Evolutionary conservation across 2,888 invertebrate genomes (phyloP), one percentile per base, ranked within the genome.

Genomic region (Caenorhabditis afra): DNA sequence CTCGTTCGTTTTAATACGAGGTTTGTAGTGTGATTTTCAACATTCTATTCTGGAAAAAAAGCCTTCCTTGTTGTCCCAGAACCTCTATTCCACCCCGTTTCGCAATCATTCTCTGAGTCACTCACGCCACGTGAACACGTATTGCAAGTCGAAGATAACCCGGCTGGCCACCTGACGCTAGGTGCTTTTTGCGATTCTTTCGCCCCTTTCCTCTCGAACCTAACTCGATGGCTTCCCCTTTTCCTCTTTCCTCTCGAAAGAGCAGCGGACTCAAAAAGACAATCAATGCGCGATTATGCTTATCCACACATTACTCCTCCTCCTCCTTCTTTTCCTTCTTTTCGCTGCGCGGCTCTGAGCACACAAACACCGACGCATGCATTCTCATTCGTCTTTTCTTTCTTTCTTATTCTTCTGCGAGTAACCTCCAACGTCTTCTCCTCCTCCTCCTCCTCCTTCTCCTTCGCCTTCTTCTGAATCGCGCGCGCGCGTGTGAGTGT

Each of bases 271-370:
- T 47, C 47, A 20, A 47, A 47, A 22, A 57, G 57, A 18, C 39
- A 57, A 57, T 39, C 57, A 41, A n/a, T n/a, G 53, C 14, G 53
- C 41, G 41, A 62, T 61, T 55, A 61, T 70, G 61, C 70, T 61
- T 70, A 70, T 61, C 61, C 55, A 49, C 70, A 68, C 65, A 66
- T 22, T 44, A 37, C 12, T 18, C 22, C 29, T 44, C 50, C 18
- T 18, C 39, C 29, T 12, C 22, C 3, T 55, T 22, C 12, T 50
- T 10, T 18, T 47, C 47, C 52, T 29, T n/a, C 16, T 3, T 16
- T 22, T 41, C 41, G 41, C 14, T 4, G 12, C 41, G 41, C 7
- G 7, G 3, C 41, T 11, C 7, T 41, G 41, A 16, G 10, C 29
- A 37, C 18, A 35, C 11, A 49, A 22, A 49, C 23, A 53, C 53